phyloP scores from a whole-genome alignment of 1,140 invertebrate genomes.

The Heliconius hewitsoni region DNA sequence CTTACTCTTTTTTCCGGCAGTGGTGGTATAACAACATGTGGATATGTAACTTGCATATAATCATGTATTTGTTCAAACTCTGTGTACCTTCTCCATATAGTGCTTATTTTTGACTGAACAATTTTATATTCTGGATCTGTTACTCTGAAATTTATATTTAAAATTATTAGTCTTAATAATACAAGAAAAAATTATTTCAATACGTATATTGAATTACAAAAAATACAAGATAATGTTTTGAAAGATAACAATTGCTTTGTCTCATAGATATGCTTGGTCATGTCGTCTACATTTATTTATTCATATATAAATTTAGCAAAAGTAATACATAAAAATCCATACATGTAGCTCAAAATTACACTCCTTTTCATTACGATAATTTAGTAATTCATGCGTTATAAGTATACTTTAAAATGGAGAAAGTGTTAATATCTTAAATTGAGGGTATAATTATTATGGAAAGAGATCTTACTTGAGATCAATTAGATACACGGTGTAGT shows the following conservation, averaged over 20 bases:
- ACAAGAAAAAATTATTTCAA: background rate
- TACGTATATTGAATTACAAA: no score
- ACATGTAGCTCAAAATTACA: background rate
- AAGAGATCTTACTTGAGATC: constrained; percentile 87
- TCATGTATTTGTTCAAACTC: constrained; percentile 91
- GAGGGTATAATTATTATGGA: constrained; percentile 36
- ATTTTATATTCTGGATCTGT: constrained; percentile 86
- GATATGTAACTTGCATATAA: constrained; percentile 89
- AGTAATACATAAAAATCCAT: background rate
- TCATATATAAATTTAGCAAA: background rate
- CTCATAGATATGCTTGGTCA: background rate
- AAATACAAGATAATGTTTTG: background rate
- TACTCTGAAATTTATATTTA: constrained; percentile 81
- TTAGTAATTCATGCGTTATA: background rate
- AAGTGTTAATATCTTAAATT: constrained; percentile 22
- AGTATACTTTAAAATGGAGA: constrained; percentile 11
- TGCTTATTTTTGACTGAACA: constrained; percentile 84
- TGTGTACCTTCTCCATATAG: constrained; percentile 91
- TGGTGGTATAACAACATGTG: constrained; percentile 89
- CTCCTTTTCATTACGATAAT: background rate
- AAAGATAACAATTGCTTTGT: background rate
- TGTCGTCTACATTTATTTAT: background rate
- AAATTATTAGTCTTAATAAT: background rate
- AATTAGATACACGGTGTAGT: constrained; percentile 91
- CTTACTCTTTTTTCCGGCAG: constrained; percentile 90